Evolutionary conservation across 1,140 invertebrate genomes (phyloP).

Genomic region (Papilio xuthus): DNA sequence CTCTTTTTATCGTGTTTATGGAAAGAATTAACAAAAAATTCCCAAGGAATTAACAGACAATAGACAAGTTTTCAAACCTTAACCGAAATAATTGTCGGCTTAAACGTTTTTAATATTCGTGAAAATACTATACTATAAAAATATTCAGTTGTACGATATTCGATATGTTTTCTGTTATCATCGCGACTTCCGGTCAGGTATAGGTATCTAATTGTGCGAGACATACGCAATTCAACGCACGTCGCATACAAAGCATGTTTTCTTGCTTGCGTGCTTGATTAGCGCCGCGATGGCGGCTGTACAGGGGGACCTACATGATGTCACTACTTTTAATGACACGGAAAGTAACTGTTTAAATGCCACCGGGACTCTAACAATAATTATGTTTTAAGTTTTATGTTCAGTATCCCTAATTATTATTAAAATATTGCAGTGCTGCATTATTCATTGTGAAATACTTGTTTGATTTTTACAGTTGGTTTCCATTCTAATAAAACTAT

Average conservation of each 20-base stretch:
- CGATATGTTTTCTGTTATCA: not conserved
- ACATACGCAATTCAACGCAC: not conserved
- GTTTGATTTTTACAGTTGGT: too few species aligned
- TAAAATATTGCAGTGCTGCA: not conserved
- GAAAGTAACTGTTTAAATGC: not conserved
- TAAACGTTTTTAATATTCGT: not conserved
- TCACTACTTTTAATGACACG: slow-evolving; percentile 3
- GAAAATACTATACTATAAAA: not conserved
- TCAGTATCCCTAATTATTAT: not conserved
- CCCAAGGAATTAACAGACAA: too few species aligned
- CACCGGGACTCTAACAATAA: not conserved
- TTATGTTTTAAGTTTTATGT: not conserved
- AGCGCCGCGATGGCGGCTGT: slow-evolving; percentile 20
- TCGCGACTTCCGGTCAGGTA: not conserved
- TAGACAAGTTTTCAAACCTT: not conserved
- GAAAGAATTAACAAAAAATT: too few species aligned
- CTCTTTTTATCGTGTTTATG: too few species aligned
- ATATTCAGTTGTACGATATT: not conserved
- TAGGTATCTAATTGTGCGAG: not conserved
- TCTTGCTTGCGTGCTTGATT: slow-evolving; percentile 25
- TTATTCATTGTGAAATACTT: not conserved
- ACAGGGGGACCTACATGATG: slow-evolving; percentile 13
- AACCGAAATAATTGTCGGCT: not conserved
- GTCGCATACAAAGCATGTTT: slow-evolving; percentile 22
- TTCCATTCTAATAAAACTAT: too few species aligned